Evolutionary conservation across 2,888 invertebrate genomes (phyloP), one percentile per base, ranked within the genome.

Genomic region (Eristalis intricaria): DNA sequence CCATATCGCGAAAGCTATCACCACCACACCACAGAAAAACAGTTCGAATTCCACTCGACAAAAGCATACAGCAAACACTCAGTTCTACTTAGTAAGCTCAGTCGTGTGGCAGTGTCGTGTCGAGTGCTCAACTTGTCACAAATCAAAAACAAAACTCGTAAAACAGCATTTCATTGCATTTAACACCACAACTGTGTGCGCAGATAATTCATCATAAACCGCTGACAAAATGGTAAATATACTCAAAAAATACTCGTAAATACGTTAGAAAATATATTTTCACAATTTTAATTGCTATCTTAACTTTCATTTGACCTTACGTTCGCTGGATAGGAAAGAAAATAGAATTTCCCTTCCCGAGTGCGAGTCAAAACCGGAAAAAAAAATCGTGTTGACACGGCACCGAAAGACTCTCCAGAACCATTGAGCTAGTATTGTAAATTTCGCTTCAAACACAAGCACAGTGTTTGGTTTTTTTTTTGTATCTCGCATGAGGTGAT

Each of bases 281-380:
- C 13, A 13, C 19, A 4, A 13, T 23, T 19, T 19, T 50, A 32
- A 63, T 10, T 10, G 5, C n/a, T 70, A 38, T 35, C 8, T 77
- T 86, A 86, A 86, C 86, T 83, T 86, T 86, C 83, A 86, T 86
- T 86, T 83, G 83, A 86, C 86, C 86, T 86, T 83, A 71, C 56
- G 35, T 68, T 64, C 58, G 15, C 23, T 23, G 29, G 43, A 63
- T 61, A 19, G 32, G 64, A 60, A 60, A 56, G 66, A 38, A 58
- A 64, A 66, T 73, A 69, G 70, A 64, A 80, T 74, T 68, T 58
- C 63, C 56, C 68, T 58, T 60, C 13, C 29, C 15, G 19, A 38
- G 50, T 61, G 40, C 29, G 5, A 76, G 22, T 15, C 65, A n/a
- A 78, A 74, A 63, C 71, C 66, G 82, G 74, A 86, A 76, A 50